These are phyloP conservation scores for Bucorvus abyssinicus DNA, from an alignment of 2,797 vertebrate species.

Conservation along the genomic window DNA sequence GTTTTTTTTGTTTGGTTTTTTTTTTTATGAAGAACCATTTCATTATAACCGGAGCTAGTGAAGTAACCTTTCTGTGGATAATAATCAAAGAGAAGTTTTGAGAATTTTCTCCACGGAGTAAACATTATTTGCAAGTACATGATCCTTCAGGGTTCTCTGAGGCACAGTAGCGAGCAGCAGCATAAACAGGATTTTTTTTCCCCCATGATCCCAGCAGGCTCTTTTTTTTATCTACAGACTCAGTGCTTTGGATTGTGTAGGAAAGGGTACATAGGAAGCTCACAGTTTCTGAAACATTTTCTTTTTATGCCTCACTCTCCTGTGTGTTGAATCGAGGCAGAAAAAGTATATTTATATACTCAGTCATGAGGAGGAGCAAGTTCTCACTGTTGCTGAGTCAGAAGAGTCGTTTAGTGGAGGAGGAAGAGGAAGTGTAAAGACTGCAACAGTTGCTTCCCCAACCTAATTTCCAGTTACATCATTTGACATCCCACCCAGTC, in stretches of 20 bases:
- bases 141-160: neutral
- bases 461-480: neutral
- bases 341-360: neutral
- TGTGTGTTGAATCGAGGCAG: accelerated
- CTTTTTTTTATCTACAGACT: neutral
- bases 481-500: neutral
- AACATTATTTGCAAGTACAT: neutral
- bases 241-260: neutral
- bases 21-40: neutral
- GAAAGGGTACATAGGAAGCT: neutral
- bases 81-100: neutral
- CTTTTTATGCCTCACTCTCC: neutral
- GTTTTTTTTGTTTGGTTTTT: neutral
- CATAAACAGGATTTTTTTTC: neutral
- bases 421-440: neutral
- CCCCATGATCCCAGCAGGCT: neutral
- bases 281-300: neutral
- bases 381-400: neutral
- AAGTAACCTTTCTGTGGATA: neutral
- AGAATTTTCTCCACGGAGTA: neutral
- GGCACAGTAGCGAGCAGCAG: neutral
- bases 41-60: neutral
- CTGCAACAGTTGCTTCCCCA: neutral
- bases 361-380: neutral
- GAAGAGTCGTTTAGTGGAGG: neutral